Conservation (phyloP, 1,140 invertebrate genomes). For the Carcinoscorpius rotundicauda region DNA sequence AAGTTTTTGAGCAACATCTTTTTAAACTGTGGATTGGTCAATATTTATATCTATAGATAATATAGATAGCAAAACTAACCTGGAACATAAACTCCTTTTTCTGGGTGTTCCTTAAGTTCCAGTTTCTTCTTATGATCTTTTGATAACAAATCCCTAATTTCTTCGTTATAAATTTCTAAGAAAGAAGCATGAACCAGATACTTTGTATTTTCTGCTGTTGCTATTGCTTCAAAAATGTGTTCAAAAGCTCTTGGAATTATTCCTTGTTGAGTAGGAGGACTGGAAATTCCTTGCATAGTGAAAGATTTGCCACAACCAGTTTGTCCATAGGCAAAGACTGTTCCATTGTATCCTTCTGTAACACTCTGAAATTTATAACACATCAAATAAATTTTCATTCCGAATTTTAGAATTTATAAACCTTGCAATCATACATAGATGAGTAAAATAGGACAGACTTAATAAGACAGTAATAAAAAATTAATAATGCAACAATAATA, state of each 20-base stretch:
- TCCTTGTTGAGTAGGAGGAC: conserved; percentile 45
- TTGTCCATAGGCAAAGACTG: conserved; percentile 81
- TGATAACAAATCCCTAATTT: conserved; percentile 62
- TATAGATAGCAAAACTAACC: conserved; percentile 31
- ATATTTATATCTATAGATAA: no score
- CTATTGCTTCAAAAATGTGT: conserved; percentile 83
- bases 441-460: no score
- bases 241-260: conserved; percentile 52
- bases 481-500: no score
- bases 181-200: conserved; percentile 84
- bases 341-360: conserved; percentile 74
- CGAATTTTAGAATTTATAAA: no score
- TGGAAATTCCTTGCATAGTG: conserved; percentile 61
- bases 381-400: no score
- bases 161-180: conserved; percentile 88
- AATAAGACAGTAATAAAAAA: no score
- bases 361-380: conserved; percentile 45
- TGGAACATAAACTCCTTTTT: conserved; percentile 63
- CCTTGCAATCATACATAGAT: no score
- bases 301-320: conserved; percentile 64
- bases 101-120: conserved; percentile 66
- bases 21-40: no score
- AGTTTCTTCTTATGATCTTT: conserved; percentile 50
- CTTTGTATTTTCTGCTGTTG: conserved; percentile 61
- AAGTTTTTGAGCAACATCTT: no score